Evolutionary conservation across 2,888 invertebrate genomes (phyloP), one percentile per base, ranked within the genome.

Genomic region (Nemapogon koenigi): DNA sequence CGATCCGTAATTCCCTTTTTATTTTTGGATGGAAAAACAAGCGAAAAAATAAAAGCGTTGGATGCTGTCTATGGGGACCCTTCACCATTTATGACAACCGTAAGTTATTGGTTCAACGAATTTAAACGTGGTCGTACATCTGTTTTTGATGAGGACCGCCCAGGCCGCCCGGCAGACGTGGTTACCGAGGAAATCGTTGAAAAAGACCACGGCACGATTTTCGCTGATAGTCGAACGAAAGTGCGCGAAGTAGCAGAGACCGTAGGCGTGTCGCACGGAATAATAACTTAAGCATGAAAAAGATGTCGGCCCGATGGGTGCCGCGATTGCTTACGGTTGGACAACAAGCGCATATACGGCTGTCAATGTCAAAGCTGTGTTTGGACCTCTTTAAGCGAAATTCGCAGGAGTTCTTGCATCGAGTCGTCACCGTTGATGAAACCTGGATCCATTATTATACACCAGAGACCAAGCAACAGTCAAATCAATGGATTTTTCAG

Each of bases 351-450:
- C 33, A 17, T 11, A 35, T 35, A 25, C 26, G 35, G 26, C 3
- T 35, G 16, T 15, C 16, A 16, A 31, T 16, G 4, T 17, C 35
- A 16, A 33, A 33, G 35, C 15, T n/a, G n/a, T n/a, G n/a, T n/a
- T 27, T 27, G n/a, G 28, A 27, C 28, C 28, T 4, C n/a, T 27
- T 27, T n/a, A 27, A 27, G 6, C 4, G 4, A 30, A 30, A 14
- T 30, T 15, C 11, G 15, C 31, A 30, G 35, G 26, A 22, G 15
- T 37, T 37, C 28, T 37, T 37, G 16, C 27, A 28, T 37, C 28
- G 27, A 37, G 28, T 37, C 13, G 37, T 27, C 37, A 37, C 27
- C 37, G 37, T 37, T 37, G 27, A 27, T 37, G 27, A 37, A 37
- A 37, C 37, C 28, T 26, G 35, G 22, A 35, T 35, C 7, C 25